These are phyloP conservation scores for Tetramorium alpestre DNA, from an alignment of 1,140 invertebrate genomes.

Conservation along the genomic window DNA sequence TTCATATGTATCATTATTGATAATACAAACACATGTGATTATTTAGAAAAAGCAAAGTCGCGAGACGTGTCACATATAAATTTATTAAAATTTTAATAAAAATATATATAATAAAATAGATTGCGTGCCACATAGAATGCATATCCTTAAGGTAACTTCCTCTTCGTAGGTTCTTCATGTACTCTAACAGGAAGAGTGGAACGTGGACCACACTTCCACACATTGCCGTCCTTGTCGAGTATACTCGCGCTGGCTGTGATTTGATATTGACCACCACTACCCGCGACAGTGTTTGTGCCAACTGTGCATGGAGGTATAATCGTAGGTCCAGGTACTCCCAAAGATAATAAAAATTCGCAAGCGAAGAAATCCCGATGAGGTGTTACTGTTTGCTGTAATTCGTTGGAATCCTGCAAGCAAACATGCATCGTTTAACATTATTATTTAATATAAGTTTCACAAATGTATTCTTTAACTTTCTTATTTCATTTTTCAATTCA, in stretches of 20 bases:
- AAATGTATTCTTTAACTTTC: not conserved
- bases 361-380: conserved; percentile 94
- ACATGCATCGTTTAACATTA: not conserved
- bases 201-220: conserved; percentile 92
- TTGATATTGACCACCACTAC: conserved; percentile 86
- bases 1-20: too few relatives aligned
- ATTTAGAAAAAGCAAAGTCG: not conserved
- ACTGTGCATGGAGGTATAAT: conserved; percentile 6
- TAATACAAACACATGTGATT: too few relatives aligned
- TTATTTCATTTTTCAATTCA: not conserved
- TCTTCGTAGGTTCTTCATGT: conserved; percentile 88
- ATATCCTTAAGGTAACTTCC: conserved; percentile 77
- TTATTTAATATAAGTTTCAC: not conserved
- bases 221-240: conserved; percentile 89
- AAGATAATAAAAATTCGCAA: conserved; percentile 90
- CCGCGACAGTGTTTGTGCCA: conserved; percentile 18
- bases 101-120: not conserved
- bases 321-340: conserved; percentile 73
- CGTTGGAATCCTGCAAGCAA: conserved; percentile 81
- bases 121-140: not conserved
- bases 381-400: conserved; percentile 89
- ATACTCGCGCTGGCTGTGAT: conserved; percentile 91
- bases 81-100: conserved; percentile 14
- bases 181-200: conserved; percentile 90
- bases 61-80: not conserved